Evolutionary conservation across 1,140 invertebrate species (phyloP), one percentile per base, ranked within the genome.

Genomic region (Lordiphosa collinella): DNA sequence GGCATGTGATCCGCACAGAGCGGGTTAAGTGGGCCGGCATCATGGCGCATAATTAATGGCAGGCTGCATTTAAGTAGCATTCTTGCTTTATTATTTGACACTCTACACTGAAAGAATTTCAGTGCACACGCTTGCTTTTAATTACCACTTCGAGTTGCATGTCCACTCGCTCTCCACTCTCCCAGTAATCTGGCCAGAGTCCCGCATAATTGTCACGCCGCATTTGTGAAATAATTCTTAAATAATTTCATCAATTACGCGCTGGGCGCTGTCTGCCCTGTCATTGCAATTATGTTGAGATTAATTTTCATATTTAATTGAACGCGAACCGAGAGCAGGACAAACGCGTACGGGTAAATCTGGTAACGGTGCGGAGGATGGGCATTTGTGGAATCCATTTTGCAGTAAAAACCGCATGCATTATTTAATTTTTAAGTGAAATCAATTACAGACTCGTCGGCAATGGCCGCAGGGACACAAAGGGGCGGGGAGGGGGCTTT

Each of bases 361-460:
- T 37, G 34, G 13, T 4, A 6, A 4, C 5, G 5, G 6, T 40
- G 65, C 36, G 29, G 34, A 18, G 11, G 18, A 48, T 13, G 41
- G 51, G 54, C 58, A 71, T 80, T 84, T 84, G 54, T 50, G 44
- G 84, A 84, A 84, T 78, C 52, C 78, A 84, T 84, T 84, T 84
- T 84, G 70, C 78, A 84, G 72, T 84, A 69, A 84, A 84, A 84
- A 84, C 78, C 80, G 71, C 82, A 86, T 86, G 71, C 57, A 86
- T 86, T 86, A 86, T 86, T 86, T 86, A 86, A 86, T 76, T 86
- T 86, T 86, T 86, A 86, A 86, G 82, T 86, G 80, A 86, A 86
- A 86, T 84, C 78, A 84, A 84, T 84, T 84, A 84, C 78, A 84
- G 64, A 57, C 78, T 72, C 56, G 59, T 84, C 64, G 68, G 59